Percentiles rank a stretch among this genome's conserved stretches.
Evolutionary conservation across 1,140 invertebrate genomes (phyloP).

Genomic region (Drosophila suzukii): DNA sequence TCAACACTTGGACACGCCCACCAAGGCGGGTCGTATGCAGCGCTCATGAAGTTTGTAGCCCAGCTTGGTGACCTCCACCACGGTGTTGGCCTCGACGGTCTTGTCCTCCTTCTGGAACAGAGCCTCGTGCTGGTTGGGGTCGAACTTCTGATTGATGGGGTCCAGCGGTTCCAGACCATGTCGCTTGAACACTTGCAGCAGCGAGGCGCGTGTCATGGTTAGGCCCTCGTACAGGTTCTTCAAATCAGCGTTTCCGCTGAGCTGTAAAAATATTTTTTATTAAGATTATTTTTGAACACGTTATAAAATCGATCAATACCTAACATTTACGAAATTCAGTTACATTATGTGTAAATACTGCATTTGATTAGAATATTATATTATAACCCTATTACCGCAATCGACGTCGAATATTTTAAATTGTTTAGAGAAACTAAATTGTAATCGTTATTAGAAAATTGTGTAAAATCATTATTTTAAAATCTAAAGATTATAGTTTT

Average conservation of each 20-base stretch:
- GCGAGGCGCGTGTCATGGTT: conserved; percentile 94
- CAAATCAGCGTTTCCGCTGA: conserved; percentile 91
- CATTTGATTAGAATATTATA: too few relatives aligned
- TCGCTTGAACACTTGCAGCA: conserved; percentile 94
- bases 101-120: conserved; percentile 95
- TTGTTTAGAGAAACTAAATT: too few relatives aligned
- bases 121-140: conserved; percentile 98
- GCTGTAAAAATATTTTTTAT: conserved; percentile 34
- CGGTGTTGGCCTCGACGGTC: conserved; percentile 92
- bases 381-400: too few relatives aligned
- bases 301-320: background rate
- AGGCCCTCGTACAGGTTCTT: conserved; percentile 96
- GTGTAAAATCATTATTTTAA: too few relatives aligned
- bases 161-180: conserved; percentile 94
- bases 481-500: too few relatives aligned
- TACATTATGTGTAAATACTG: too few relatives aligned
- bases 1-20: conserved; percentile 93
- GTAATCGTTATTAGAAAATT: too few relatives aligned
- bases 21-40: conserved; percentile 97
- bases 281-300: background rate
- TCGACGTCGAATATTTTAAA: too few relatives aligned
- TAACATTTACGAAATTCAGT: too few relatives aligned
- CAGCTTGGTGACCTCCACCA: conserved; percentile 96
- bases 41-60: conserved; percentile 97
- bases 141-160: conserved; percentile 96